Percentiles rank a stretch among this genome's conserved stretches.
These are phyloP conservation scores for Catharus bicknelli DNA, from an alignment of 2,113 vertebrate species.

Conservation along the genomic window DNA sequence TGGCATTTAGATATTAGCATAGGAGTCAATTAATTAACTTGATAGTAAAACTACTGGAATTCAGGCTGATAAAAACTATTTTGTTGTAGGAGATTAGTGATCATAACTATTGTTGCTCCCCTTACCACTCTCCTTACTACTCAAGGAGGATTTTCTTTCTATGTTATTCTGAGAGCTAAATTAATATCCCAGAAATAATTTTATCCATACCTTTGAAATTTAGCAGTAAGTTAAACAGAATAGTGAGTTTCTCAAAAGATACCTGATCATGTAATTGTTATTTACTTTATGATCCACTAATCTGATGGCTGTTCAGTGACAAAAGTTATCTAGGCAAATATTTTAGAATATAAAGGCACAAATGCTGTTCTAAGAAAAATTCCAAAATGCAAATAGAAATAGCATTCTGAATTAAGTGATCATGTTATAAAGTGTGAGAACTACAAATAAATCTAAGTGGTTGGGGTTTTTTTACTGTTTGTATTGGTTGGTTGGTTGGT, in stretches of 20 bases:
- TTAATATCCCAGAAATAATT: conserved; percentile 18
- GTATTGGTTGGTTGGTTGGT: neutral
- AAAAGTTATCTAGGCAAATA: neutral
- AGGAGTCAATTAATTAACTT: conserved; percentile 85
- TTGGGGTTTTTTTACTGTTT: neutral
- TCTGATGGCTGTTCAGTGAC: neutral
- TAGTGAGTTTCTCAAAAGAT: neutral
- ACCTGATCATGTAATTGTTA: neutral
- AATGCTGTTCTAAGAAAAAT: neutral
- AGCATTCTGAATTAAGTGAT: neutral
- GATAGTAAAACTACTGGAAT: conserved; percentile 79
- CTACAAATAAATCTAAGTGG: neutral
- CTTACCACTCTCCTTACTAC: neutral
- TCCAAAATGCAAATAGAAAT: neutral
- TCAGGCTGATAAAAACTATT: conserved; percentile 47
- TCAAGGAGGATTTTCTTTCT: neutral
- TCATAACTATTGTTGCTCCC: conserved; percentile 14
- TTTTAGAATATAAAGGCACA: neutral
- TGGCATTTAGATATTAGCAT: conserved; percentile 86
- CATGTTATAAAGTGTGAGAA: neutral
- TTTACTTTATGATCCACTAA: neutral
- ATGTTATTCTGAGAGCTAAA: neutral
- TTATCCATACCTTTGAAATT: neutral
- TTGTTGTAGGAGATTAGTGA: conserved; percentile 46
- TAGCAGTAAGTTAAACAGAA: neutral